Evolutionary conservation across 1,140 invertebrate species (phyloP), one percentile per base, ranked within the genome.

Genomic region (Trichomalopsis sarcophagae): DNA sequence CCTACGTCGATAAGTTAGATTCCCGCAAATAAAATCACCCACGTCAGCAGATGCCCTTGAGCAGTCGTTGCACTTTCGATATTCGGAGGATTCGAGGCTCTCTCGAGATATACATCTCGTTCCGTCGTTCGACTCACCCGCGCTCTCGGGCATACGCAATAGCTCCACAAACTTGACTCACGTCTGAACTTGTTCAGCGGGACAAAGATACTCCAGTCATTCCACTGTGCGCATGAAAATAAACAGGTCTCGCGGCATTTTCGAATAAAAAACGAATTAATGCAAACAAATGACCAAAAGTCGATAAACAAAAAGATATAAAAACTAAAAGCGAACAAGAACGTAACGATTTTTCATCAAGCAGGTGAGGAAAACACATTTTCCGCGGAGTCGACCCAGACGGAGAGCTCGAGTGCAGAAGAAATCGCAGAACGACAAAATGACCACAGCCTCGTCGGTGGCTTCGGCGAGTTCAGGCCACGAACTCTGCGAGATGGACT

Each of bases 341-440:
- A 17, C 2, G 14, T 71, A 71, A 71, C 68, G 5, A 71, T 71
- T 71, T 71, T 33, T 71, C 30, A 71, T 33, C 30, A 71, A 30
- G 85, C 92, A 95, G 95, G 92, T 94, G 85, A 93, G 95, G 88
- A 95, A 95, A 93, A 94, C 74, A 30, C 55, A 93, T 89, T 94
- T 94, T 89, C 95, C 95, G 90, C 94, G 95, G 13, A 94, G 94
- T 82, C 91, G 94, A 84, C 95, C 95, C 84, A 94, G 92, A 87
- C 90, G 93, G 81, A 94, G 93, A 88, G 87, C 86, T 33, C 86
- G 87, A 83, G 9, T 17, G 36, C 69, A 76, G 40, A 62, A 40
- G 44, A 82, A 85, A 23, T 17, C 1, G 33, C 44, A 33, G 27
- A 27, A 27, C 66, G 71, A 23, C 17, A 14, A 27, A 30, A 79